Base-by-base conservation (phyloP, 2,113 vertebrate genomes). In the Carassius carassius region DNA sequence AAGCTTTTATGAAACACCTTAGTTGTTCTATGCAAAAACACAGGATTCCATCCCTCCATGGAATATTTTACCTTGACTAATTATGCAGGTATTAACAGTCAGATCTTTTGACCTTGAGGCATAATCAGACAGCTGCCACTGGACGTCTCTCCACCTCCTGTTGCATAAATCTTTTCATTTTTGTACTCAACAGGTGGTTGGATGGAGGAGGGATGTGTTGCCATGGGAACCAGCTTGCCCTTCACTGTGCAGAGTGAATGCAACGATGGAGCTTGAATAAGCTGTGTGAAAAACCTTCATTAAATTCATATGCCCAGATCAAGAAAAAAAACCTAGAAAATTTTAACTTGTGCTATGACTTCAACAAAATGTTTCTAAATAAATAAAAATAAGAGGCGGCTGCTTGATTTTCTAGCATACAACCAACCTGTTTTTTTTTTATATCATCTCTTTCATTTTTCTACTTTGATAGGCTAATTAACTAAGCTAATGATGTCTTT, bases 111-210 rank as follows among this genome's bases (percentile, higher is more conserved):
- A 70, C 84, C 62, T 63, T 81, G 67, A 74, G 78, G 63, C 25
- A 74, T 72, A 37, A 58, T 58, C 58, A 63, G 29, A 51, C 70
- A 62, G 37, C 69, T 73, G 37, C 87, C 80, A 87, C 69, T 83
- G 72, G 62, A 81, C 67, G 49, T 69, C 67, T 86, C 82, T 73
- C 37, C 69, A 41, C 44, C 74, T 70, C 41, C 70, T 1, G 2
- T 84, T 58, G 67, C 81, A 89, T 85, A 88, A 92, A 92, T 86
- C 83, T 89, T 89, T 89, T 90, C 89, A 91, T 90, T 88, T 91
- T 84, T 89, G 49, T 54, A 41, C 91, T 93, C 93, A 91, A 94
- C 94, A 95, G 93, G 94, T 94, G 94, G 91, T 87, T 76, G 86
- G 86, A 91, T 91, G 90, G 89, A 84, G 88, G 88, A 89, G 85